Evolutionary conservation across 1,140 invertebrate genomes (phyloP).

Genomic region (Diprion similis): DNA sequence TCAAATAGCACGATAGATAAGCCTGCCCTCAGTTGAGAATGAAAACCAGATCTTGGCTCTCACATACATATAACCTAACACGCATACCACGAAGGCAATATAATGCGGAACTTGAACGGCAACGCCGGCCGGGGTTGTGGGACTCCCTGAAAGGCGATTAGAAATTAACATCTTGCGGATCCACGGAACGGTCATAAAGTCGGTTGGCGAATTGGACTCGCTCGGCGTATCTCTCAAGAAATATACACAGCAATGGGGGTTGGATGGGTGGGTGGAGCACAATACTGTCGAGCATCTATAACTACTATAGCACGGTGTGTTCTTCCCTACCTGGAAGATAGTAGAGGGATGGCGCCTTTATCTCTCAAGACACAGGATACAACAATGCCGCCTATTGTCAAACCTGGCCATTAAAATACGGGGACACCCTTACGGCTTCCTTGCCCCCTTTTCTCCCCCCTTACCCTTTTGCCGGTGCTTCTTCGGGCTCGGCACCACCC

Average conservation of each 20-base stretch:
- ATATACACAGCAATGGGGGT: not conserved
- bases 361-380: conserved; percentile 37
- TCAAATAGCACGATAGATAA: no score
- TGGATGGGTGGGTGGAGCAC: not conserved
- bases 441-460: conserved; percentile 5
- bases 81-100: not conserved
- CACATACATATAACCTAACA: no score
- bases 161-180: conserved; percentile 7
- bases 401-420: conserved; percentile 53
- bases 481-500: conserved; percentile 3
- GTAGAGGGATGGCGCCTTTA: conserved; percentile 31
- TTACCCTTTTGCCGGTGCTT: not conserved
- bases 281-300: not conserved
- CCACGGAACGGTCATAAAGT: conserved; percentile 5
- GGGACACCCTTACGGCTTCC: conserved; percentile 19
- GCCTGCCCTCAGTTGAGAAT: no score
- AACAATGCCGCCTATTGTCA: conserved; percentile 40
- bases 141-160: conserved; percentile 7
- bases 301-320: not conserved
- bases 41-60: no score
- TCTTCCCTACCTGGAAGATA: conserved; percentile 1
- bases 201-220: not conserved
- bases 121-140: not conserved
- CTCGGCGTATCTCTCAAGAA: not conserved
- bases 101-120: conserved; percentile 1